phyloP scores from a whole-genome alignment of 2,797 vertebrate species.

The Mareca penelope region DNA sequence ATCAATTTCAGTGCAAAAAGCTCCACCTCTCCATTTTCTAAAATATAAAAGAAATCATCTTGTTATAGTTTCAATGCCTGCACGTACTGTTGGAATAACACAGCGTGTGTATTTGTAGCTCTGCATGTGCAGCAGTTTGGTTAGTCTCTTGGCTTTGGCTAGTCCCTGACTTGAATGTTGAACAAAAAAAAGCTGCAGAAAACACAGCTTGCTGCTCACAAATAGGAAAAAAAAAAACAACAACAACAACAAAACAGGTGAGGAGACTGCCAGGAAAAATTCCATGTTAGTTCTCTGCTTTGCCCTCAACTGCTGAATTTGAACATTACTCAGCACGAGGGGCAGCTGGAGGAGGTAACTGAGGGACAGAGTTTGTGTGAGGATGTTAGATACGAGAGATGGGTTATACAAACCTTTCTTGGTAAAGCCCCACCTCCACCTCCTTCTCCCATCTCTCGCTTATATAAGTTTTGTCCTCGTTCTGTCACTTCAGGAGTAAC shows the following conservation, averaged over 20 bases:
- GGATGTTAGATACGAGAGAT: not conserved
- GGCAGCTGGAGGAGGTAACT: not conserved
- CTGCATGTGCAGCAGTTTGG: not conserved
- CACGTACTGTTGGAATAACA: not conserved
- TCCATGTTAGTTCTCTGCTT: not conserved
- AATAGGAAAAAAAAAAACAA: not conserved
- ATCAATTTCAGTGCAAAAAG: not conserved
- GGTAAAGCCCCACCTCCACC: not conserved
- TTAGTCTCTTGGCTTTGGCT: not conserved
- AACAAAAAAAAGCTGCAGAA: not conserved
- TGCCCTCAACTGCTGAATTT: not conserved
- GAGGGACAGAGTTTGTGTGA: not conserved
- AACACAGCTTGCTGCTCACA: not conserved
- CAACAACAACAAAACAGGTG: not conserved
- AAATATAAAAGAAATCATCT: not conserved
- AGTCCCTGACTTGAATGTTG: not conserved
- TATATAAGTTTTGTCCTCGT: not conserved
- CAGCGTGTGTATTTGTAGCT: not conserved
- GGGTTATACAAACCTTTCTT: not conserved
- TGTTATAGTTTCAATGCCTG: not conserved
- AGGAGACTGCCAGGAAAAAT: not conserved
- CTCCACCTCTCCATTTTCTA: not conserved
- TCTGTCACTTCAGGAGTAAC: constrained; percentile 9
- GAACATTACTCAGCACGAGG: not conserved
- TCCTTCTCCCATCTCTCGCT: not conserved